Conservation (phyloP, 23 tunicate species). For the Corella eumyota region DNA sequence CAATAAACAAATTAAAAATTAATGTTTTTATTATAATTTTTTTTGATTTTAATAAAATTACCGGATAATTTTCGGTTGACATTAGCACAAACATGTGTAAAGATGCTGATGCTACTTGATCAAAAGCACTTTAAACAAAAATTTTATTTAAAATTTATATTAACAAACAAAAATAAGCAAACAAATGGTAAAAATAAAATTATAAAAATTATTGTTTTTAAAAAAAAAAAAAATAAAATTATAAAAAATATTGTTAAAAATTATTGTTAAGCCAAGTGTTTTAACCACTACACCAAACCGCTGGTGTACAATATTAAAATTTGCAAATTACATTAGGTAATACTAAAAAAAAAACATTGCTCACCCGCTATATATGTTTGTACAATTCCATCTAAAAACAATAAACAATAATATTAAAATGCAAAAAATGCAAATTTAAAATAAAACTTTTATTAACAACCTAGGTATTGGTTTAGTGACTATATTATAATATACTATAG, state of each 20-base stretch:
- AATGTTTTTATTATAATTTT: too few species aligned
- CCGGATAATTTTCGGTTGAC: conserved; percentile 98
- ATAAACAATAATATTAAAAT: neutral
- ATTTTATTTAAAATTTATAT: neutral
- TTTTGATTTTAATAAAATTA: too few species aligned
- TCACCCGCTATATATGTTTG: conserved; percentile 79
- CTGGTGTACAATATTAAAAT: too few species aligned
- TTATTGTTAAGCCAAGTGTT: too few species aligned
- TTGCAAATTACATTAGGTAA: neutral
- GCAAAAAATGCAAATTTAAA: neutral
- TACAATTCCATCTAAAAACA: conserved; percentile 64
- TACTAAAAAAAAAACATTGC: conserved; percentile 16
- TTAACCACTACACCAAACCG: too few species aligned
- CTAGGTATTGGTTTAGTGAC: too few species aligned
- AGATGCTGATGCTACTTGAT: conserved; percentile 79
- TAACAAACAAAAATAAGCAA: neutral
- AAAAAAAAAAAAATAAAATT: too few species aligned
- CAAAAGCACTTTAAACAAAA: conserved; percentile 61
- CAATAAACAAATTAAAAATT: neutral
- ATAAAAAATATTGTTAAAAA: too few species aligned
- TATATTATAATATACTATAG: too few species aligned
- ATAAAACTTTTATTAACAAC: neutral
- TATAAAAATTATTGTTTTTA: too few species aligned
- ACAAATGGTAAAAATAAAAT: too few species aligned
- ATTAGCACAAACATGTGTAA: conserved; percentile 92